These are phyloP conservation scores for Hemibagrus guttatus DNA, from an alignment of 2,797 vertebrate species.

Conservation along the genomic window DNA sequence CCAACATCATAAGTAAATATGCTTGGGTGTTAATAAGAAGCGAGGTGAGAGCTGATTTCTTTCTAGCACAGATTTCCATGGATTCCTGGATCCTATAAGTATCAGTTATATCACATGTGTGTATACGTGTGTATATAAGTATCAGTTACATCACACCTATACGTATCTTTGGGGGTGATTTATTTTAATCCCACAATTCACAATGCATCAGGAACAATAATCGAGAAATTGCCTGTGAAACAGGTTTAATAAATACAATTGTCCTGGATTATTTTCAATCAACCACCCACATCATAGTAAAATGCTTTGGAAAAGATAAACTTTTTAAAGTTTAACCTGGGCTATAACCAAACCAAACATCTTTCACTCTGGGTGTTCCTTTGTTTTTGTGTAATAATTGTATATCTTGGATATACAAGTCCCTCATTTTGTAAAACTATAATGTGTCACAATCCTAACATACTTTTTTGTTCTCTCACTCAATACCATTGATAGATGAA, in stretches of 20 bases:
- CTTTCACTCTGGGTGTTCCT: background rate
- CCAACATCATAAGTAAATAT: background rate
- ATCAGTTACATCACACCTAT: too few species aligned
- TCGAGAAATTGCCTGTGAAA: background rate
- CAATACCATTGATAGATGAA: background rate
- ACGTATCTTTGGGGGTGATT: background rate
- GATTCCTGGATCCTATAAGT: background rate
- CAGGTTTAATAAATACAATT: background rate
- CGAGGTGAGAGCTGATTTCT: background rate
- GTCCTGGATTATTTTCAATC: background rate
- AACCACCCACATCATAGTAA: too few species aligned
- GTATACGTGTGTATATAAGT: too few species aligned
- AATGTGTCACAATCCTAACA: background rate
- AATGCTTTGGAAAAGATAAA: too few species aligned
- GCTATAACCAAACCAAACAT: too few species aligned
- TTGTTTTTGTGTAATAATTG: background rate
- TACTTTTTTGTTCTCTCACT: background rate
- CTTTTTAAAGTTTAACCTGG: too few species aligned
- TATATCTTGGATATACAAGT: background rate
- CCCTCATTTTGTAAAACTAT: background rate
- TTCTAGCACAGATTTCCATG: background rate
- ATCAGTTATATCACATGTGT: too few species aligned
- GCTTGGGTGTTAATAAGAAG: background rate
- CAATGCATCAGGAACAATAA: background rate
- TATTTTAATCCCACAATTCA: background rate